Evolutionary conservation across 2,888 invertebrate genomes (phyloP).

Genomic region (Acanthosoma haemorrhoidale): DNA sequence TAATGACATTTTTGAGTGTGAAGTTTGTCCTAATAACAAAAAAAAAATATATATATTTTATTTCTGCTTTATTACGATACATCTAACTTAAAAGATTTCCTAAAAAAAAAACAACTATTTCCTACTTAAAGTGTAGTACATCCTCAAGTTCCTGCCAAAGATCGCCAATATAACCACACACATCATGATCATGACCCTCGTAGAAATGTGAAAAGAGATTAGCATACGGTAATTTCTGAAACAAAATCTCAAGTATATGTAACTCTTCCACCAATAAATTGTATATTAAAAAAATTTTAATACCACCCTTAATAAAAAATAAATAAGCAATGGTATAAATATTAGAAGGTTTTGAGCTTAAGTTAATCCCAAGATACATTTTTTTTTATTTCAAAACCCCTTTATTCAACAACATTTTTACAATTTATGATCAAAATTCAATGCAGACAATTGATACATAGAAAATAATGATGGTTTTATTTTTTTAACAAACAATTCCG

Average conservation of each 20-base stretch:
- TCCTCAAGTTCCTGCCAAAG: constrained; percentile 7
- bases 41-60: too few relatives aligned
- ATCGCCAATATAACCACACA: constrained; percentile 17
- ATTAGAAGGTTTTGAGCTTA: not conserved
- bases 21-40: not conserved
- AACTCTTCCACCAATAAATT: too few relatives aligned
- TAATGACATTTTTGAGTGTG: not conserved
- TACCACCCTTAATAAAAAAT: not conserved
- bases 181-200: not conserved
- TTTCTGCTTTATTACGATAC: too few relatives aligned
- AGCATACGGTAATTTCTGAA: not conserved
- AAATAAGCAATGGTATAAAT: not conserved
- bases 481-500: too few relatives aligned
- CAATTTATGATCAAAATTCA: too few relatives aligned
- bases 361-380: too few relatives aligned
- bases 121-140: constrained; percentile 15
- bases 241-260: not conserved
- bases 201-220: not conserved
- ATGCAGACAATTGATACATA: too few relatives aligned
- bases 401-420: too few relatives aligned
- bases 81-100: not conserved
- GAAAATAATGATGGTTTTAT: too few relatives aligned
- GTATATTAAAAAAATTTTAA: not conserved
- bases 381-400: too few relatives aligned
- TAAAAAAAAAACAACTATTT: not conserved